These are phyloP conservation scores for Panonychus citri DNA, from an alignment of 1,140 invertebrate genomes.

Conservation along the genomic window DNA sequence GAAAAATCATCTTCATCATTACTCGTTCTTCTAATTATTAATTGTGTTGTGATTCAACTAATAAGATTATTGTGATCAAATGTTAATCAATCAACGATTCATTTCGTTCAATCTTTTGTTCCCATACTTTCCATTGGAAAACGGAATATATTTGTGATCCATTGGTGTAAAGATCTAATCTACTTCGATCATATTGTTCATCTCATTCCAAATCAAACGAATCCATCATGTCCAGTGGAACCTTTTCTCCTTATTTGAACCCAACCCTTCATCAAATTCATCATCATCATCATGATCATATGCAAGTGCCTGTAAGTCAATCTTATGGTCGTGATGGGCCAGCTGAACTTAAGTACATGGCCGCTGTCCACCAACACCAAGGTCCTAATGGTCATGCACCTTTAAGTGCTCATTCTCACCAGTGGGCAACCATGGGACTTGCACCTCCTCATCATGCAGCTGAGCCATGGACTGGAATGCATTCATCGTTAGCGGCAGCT, in stretches of 20 bases:
- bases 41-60: too few relatives aligned
- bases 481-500: neutral
- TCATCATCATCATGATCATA: conserved; percentile 5
- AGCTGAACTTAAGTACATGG: conserved; percentile 83
- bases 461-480: conserved; percentile 30
- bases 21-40: too few relatives aligned
- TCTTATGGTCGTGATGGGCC: conserved; percentile 28
- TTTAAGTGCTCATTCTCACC: conserved; percentile 36
- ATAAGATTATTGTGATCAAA: too few relatives aligned
- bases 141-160: too few relatives aligned
- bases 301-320: conserved; percentile 22
- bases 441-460: conserved; percentile 29
- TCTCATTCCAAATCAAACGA: too few relatives aligned
- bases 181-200: too few relatives aligned
- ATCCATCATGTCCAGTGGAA: conserved; percentile 16
- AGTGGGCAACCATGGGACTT: conserved; percentile 44
- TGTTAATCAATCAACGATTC: too few relatives aligned
- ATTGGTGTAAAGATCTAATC: too few relatives aligned
- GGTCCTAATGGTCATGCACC: conserved; percentile 39
- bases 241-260: conserved; percentile 15
- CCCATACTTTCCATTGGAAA: too few relatives aligned
- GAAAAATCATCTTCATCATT: too few relatives aligned
- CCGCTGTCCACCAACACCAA: conserved; percentile 32
- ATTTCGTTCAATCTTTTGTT: too few relatives aligned
- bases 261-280: neutral